Base-by-base conservation (phyloP, 1,140 invertebrate species). In the Hyphantria cunea region DNA sequence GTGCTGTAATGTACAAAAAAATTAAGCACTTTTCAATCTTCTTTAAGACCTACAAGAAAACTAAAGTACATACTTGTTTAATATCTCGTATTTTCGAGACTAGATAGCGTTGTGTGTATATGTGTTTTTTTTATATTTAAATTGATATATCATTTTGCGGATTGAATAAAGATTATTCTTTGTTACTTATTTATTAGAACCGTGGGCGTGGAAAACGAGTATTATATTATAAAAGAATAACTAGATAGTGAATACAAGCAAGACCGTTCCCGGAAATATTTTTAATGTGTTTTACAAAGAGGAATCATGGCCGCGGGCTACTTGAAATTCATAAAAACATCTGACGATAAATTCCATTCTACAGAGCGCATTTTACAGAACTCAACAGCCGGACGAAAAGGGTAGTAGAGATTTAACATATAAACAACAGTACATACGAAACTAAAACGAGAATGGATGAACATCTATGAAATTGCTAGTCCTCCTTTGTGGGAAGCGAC, bases 391-490 rank as follows among this genome's bases (percentile, higher is more conserved):
- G 70, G 45, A 53, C 55, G 62, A 69, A 70, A 83, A 74, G 45
- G 72, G 72, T 58, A 39, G 68, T 73, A 76, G 65, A 76, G 72
- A 68, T 70, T 71, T 64, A 61, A 71, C 72, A 74, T 74, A 74
- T 74, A 71, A 74, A 74, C 64, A 76, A 67, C 61, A 51, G 53
- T 67, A 34, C 34, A 58, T 60, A 56, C 51, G 65, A 54, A 75
- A 73, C 64, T 71, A 47, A 64, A 72, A 66, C 54, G 54, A 48
- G 52, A 74, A 74, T 55, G 65, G 72, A 82, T 76, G 73, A 70
- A 65, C 54, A 65, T 74, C 70, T 73, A 76, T 75, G 72, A 77
- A 80, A 84, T 85, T 83, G 74, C 71, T 68, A 68, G 64, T 59
- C 17, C 17, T 9, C 74, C 74, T 82, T 84, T 82, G 82, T 78